A percentile compares a stretch with the other conserved stretches of the same genome.
Evolutionary conservation across 2,797 vertebrate species (phyloP).

Genomic region (Pipistrellus pipistrellus): DNA sequence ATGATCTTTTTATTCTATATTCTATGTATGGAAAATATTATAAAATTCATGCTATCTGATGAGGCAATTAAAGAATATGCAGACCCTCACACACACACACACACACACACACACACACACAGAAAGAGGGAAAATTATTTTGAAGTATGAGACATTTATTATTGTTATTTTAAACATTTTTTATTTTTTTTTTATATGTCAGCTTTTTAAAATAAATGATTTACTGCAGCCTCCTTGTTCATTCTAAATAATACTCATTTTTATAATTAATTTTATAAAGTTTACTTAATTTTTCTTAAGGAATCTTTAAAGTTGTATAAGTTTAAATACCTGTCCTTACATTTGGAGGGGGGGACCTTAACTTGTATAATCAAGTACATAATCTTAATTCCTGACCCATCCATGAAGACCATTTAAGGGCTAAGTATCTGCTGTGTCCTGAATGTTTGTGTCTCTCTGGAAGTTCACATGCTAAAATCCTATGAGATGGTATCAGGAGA

Average conservation of each 20-base stretch:
- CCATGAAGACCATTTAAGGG: background rate
- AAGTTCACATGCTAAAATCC: background rate
- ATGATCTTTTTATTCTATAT: slow-evolving; percentile 1
- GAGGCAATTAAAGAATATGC: background rate
- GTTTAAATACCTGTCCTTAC: background rate
- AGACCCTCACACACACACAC: background rate
- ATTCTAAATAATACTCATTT: background rate
- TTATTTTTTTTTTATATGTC: background rate
- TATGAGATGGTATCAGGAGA: background rate
- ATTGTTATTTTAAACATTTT: background rate
- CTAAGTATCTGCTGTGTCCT: background rate
- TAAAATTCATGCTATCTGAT: background rate
- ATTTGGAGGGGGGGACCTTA: background rate
- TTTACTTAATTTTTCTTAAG: background rate
- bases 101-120: no score
- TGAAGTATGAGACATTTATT: background rate
- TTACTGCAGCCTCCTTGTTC: background rate
- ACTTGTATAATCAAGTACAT: background rate
- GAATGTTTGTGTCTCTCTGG: background rate
- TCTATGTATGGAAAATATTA: background rate
- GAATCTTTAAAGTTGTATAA: background rate
- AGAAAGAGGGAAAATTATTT: background rate
- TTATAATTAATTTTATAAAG: background rate
- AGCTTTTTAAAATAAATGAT: slow-evolving; percentile 4
- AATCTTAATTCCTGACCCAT: background rate